phyloP scores from a whole-genome alignment of 2,113 vertebrate genomes.

The Struthio camelus region DNA sequence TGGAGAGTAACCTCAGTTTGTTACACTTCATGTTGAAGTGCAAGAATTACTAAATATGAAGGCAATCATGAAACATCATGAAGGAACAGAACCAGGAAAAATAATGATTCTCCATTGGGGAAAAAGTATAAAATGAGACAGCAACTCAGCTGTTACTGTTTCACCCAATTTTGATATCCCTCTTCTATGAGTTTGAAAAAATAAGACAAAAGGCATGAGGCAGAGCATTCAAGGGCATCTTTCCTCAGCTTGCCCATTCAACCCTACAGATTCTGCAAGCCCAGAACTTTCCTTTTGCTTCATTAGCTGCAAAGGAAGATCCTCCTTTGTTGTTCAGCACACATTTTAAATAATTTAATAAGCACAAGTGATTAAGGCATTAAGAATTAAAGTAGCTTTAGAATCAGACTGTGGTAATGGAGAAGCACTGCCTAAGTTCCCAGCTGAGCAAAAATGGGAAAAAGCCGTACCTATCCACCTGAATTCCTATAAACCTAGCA shows the following conservation, averaged over 20 bases:
- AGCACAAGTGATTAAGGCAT: conserved; percentile 77
- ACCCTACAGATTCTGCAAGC: neutral
- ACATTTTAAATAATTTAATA: conserved; percentile 77
- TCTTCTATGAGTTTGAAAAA: neutral
- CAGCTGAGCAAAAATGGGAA: conserved; percentile 27
- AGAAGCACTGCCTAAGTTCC: conserved; percentile 50
- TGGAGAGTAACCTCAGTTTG: neutral
- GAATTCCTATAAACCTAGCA: neutral
- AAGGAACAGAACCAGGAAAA: neutral
- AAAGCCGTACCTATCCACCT: neutral
- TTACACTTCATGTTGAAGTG: neutral
- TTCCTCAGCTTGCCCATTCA: conserved; percentile 1
- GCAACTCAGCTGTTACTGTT: neutral
- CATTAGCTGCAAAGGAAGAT: conserved; percentile 42
- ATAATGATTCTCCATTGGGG: neutral
- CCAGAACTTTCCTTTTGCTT: conserved; percentile 51
- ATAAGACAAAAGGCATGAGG: neutral
- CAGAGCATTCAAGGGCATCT: neutral
- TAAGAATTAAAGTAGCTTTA: conserved; percentile 77
- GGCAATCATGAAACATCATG: neutral
- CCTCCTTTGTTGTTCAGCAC: conserved; percentile 68
- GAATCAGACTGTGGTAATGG: conserved; percentile 50
- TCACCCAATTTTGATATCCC: neutral
- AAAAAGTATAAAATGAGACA: neutral
- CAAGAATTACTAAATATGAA: neutral